Conservation (phyloP, 2,113 vertebrate species). For the Rhinopomastus cyanomelas region DNA sequence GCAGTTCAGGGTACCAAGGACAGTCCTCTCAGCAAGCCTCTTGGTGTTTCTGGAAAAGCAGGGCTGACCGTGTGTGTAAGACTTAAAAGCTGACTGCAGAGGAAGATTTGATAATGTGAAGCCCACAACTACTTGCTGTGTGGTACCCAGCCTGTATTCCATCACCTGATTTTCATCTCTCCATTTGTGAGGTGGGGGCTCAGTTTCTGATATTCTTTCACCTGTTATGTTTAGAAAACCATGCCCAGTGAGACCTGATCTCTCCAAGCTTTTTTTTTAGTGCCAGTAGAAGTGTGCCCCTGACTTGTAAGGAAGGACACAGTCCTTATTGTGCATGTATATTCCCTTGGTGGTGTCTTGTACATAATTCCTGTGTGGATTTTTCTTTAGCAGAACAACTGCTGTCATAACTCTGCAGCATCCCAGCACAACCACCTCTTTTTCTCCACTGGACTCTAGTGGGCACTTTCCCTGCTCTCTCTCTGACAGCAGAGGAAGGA, state of each 20-base stretch:
- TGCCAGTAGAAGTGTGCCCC: not conserved
- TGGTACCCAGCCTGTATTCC: rapidly evolving
- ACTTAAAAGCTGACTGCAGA: not conserved
- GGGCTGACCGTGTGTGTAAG: not conserved
- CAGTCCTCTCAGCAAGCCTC: not conserved
- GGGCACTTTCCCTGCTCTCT: not conserved
- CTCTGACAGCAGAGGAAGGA: not conserved
- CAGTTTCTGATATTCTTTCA: not conserved
- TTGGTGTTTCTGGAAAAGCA: not conserved
- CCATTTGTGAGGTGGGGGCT: no score
- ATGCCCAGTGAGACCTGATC: no score
- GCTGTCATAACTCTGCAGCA: not conserved
- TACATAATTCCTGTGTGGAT: not conserved
- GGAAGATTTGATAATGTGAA: not conserved
- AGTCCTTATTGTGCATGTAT: rapidly evolving
- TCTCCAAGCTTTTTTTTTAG: not conserved
- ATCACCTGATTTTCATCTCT: not conserved
- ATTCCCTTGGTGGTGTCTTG: no score
- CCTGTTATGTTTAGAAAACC: not conserved
- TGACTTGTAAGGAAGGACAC: not conserved
- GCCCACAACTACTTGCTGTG: rapidly evolving
- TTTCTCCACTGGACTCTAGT: rapidly evolving
- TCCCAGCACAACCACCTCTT: not conserved
- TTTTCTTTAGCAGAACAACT: not conserved
- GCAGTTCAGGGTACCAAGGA: not conserved